These are phyloP conservation scores for Microchrysa polita DNA, from an alignment of 2,888 invertebrate species.

Conservation along the genomic window DNA sequence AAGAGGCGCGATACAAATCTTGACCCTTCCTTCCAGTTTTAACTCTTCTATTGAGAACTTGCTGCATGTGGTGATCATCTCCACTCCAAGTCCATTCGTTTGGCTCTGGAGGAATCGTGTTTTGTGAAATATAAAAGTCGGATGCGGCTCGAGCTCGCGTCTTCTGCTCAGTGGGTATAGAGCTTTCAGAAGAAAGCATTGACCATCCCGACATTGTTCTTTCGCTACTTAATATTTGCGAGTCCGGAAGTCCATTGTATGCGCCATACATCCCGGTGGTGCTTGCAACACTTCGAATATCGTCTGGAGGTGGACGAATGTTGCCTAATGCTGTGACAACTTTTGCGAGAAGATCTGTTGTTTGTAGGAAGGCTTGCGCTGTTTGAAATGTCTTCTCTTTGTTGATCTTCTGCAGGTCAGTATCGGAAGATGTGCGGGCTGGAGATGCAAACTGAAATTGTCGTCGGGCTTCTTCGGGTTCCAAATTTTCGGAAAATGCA, in stretches of 20 bases:
- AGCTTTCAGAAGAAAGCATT: constrained; percentile 65
- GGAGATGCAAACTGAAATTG: constrained; percentile 51
- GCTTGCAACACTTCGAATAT: constrained; percentile 52
- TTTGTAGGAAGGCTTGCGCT: constrained; percentile 76
- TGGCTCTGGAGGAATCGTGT: constrained; percentile 52
- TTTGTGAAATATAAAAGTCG: constrained; percentile 66
- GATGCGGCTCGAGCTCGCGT: constrained; percentile 69
- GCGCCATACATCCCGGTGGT: constrained; percentile 63
- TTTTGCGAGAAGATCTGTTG: constrained; percentile 78
- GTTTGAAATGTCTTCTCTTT: constrained; percentile 75
- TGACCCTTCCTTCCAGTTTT: constrained; percentile 55
- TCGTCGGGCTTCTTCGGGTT: constrained; percentile 56
- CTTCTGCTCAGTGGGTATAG: constrained; percentile 60
- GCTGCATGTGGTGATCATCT: constrained; percentile 63
- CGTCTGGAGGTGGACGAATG: constrained; percentile 65
- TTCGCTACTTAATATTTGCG: constrained; percentile 78
- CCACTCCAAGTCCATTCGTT: constrained; percentile 65
- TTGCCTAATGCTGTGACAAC: constrained; percentile 81
- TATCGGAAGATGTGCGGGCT: constrained; percentile 77
- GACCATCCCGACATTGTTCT: constrained; percentile 67
- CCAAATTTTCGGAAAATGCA: constrained; percentile 74
- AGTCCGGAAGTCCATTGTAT: constrained; percentile 77
- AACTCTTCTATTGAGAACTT: constrained; percentile 61
- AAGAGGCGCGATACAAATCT: constrained; percentile 54
- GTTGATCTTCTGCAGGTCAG: constrained; percentile 81